Evolutionary conservation across 2,888 invertebrate genomes (phyloP).

Genomic region (Cenopis cana): DNA sequence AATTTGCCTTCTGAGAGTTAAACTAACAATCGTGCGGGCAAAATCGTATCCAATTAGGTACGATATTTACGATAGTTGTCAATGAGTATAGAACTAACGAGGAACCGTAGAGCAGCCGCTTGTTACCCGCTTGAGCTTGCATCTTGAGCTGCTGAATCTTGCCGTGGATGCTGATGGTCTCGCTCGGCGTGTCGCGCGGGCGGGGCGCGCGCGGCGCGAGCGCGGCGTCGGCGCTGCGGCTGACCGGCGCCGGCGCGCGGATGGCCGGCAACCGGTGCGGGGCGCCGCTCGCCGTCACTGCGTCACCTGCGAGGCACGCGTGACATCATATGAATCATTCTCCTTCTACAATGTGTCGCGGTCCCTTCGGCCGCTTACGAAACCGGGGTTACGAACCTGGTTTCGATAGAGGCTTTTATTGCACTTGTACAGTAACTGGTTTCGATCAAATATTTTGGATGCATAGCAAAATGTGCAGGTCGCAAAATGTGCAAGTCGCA

Average conservation of each 20-base stretch:
- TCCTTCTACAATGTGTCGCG: too few species aligned
- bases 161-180: constrained; percentile 12
- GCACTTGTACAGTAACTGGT: too few species aligned
- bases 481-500: too few species aligned
- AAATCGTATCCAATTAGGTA: neutral
- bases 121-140: neutral
- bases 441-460: too few species aligned
- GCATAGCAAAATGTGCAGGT: too few species aligned
- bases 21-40: neutral
- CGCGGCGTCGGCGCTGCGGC: constrained; percentile 14
- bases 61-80: neutral
- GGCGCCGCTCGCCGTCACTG: neutral
- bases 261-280: constrained; percentile 10
- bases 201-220: neutral
- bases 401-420: too few species aligned
- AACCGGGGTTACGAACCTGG: too few species aligned
- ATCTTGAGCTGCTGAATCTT: constrained; percentile 18
- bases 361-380: too few species aligned
- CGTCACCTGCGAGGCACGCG: neutral
- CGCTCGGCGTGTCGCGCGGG: constrained; percentile 5
- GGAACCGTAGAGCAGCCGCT: neutral
- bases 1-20: too few species aligned
- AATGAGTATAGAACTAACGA: neutral
- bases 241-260: neutral
- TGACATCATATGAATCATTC: neutral